Base-by-base conservation (phyloP, 2,113 vertebrate genomes). In the Apodemus sylvaticus region DNA sequence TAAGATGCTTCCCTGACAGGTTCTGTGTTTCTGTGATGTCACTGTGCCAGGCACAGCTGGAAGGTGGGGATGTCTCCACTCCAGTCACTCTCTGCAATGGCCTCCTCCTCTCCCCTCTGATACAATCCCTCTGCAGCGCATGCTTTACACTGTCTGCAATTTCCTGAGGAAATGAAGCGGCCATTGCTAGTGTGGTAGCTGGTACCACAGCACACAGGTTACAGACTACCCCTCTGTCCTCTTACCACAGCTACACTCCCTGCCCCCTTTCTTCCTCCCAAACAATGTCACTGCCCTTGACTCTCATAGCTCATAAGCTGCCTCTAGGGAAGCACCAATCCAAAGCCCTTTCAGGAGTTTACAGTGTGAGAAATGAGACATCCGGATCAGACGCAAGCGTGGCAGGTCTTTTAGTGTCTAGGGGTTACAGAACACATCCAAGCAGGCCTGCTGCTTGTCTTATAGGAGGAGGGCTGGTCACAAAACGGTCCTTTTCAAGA, bases 261-360 rank as follows among this genome's bases (percentile, higher is more conserved):
- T 64, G 31, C 31, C 64, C 73, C 73, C 60, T 79, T 51, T 82
- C 34, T 66, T 85, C 42, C 58, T 92, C 45, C 68, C 58, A 93
- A 53, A 62, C 48, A 77, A 78, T 74, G 20, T 24, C 53, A 34
- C 66, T 89, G 31, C 10, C 39, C 58, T 83, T 87, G 42, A 87
- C 39, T 81, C 42, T 74, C 91, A 77, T 29, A 83, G 64, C 83
- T 87, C 68, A 81, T 36, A 73, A n/a, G 79, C 39, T 90, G 31
- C 26, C 16, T 82, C 60, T 79, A 29, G 12, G 55, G 34, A 78
- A 81, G 83, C 70, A 8, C 36, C 91, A 85, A 89, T 29, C n/a
- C 42, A 82, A 79, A 62, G 5, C 71, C 16, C 3, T 81, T 48
- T 10, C 34, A 68, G 85, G 51, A 53, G 78, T 79, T 48, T 79